A percentile compares a stretch with the other conserved stretches of the same genome.
phyloP scores from a whole-genome alignment of 2,888 invertebrate species.

The Chrysolina haemoptera region DNA sequence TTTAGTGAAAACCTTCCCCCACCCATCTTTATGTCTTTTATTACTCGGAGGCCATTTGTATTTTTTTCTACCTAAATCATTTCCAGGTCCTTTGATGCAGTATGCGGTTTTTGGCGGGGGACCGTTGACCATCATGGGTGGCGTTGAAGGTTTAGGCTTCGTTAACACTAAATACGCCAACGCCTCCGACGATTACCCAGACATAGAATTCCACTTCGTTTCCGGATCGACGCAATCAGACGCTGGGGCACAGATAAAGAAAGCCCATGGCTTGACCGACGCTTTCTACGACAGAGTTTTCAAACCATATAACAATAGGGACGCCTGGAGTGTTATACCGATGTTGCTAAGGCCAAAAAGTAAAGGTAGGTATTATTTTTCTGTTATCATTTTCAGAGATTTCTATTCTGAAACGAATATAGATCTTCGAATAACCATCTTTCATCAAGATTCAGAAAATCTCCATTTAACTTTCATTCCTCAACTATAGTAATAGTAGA shows the following conservation, averaged over 20 bases:
- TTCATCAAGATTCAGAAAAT: no score
- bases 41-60: no score
- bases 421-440: no score
- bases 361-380: conserved; percentile 73
- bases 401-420: no score
- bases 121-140: conserved; percentile 89
- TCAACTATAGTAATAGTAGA: no score
- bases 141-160: conserved; percentile 88
- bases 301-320: conserved; percentile 81
- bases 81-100: conserved; percentile 80
- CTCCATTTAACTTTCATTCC: no score
- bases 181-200: conserved; percentile 85
- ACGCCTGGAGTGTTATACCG: conserved; percentile 88
- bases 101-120: conserved; percentile 89
- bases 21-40: no score
- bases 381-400: no score
- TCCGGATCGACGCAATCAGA: conserved; percentile 91
- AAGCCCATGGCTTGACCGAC: conserved; percentile 84
- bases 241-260: conserved; percentile 85
- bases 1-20: no score
- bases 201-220: conserved; percentile 91
- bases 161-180: conserved; percentile 91
- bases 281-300: conserved; percentile 83
- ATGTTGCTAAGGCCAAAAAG: conserved; percentile 89
- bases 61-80: not conserved